phyloP scores from a whole-genome alignment of 2,888 invertebrate species.

The Rhingia rostrata region DNA sequence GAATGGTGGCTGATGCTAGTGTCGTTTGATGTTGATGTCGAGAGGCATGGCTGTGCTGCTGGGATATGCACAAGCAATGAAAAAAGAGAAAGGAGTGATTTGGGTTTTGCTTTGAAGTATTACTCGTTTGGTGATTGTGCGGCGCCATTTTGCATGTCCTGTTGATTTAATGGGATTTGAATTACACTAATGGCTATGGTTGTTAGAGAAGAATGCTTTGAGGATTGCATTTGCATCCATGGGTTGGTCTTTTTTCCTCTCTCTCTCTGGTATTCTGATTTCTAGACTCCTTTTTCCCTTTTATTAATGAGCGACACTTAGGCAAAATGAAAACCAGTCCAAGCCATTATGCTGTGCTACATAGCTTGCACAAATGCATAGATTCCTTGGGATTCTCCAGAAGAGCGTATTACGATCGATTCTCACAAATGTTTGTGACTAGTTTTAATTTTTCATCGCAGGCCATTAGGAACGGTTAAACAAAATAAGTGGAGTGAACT shows the following conservation, averaged over 20 bases:
- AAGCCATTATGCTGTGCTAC: constrained; percentile 25
- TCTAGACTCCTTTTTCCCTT: constrained; percentile 7
- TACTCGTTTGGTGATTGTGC: constrained; percentile 74
- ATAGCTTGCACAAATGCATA: not conserved
- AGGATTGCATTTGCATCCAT: constrained; percentile 47
- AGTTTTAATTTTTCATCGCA: constrained; percentile 20
- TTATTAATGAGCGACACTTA: constrained; percentile 69
- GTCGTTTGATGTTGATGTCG: constrained; percentile 61
- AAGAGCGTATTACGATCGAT: constrained; percentile 5
- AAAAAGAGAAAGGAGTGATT: constrained; percentile 71
- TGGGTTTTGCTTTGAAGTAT: constrained; percentile 72
- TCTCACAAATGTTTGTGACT: constrained; percentile 7
- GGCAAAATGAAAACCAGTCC: constrained; percentile 66
- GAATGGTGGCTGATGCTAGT: constrained; percentile 35
- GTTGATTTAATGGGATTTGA: constrained; percentile 75
- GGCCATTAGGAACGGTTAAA: constrained; percentile 16
- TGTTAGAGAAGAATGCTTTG: constrained; percentile 72
- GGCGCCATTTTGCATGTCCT: constrained; percentile 75
- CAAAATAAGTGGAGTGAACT: constrained; percentile 42
- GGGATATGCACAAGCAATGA: constrained; percentile 60
- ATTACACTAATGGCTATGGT: constrained; percentile 75
- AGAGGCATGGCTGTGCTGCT: constrained; percentile 62
- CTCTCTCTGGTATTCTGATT: not conserved
- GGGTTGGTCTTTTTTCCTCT: constrained; percentile 36
- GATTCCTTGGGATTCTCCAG: not conserved